Percentiles rank a stretch among this genome's conserved stretches.
Conservation (phyloP, 2,888 invertebrate species). For the Leptarthrus brevirostris region DNA sequence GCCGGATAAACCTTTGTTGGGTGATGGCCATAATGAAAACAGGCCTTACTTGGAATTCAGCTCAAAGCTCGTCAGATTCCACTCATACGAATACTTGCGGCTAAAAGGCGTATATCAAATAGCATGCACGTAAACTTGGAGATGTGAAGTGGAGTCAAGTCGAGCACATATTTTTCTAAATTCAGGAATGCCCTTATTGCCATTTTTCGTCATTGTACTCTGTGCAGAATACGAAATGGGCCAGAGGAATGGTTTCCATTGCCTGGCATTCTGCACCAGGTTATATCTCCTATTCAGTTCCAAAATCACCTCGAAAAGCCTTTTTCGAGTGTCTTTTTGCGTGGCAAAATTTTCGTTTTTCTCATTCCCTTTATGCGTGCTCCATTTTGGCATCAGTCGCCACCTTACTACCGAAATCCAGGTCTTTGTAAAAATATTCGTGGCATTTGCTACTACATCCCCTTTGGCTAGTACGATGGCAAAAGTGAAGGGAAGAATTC, state of each 20-base stretch:
- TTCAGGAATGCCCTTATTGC: conserved; percentile 55
- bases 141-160: conserved; percentile 10
- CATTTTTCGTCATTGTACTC: conserved; percentile 55
- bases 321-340: conserved; percentile 43
- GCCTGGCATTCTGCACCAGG: conserved; percentile 32
- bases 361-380: conserved; percentile 13
- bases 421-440: conserved; percentile 30
- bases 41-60: conserved; percentile 44
- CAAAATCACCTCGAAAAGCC: conserved; percentile 43
- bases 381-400: conserved; percentile 29
- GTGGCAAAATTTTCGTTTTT: conserved; percentile 30
- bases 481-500: conserved; percentile 14
- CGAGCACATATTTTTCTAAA: conserved; percentile 47
- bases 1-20: conserved; percentile 27
- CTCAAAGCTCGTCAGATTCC: conserved; percentile 43
- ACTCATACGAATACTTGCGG: conserved; percentile 48
- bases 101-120: conserved; percentile 47
- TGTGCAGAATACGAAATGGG: conserved; percentile 54
- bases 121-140: conserved; percentile 38
- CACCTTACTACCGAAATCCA: conserved; percentile 21
- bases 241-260: conserved; percentile 24
- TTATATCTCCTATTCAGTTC: conserved; percentile 13
- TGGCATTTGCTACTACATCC: conserved; percentile 46
- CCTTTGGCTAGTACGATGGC: conserved; percentile 12
- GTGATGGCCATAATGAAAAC: conserved; percentile 42